A percentile compares a stretch with the other conserved stretches of the same genome.
These are phyloP conservation scores for Mugil cephalus DNA, from an alignment of 2,113 vertebrate species.

Conservation along the genomic window DNA sequence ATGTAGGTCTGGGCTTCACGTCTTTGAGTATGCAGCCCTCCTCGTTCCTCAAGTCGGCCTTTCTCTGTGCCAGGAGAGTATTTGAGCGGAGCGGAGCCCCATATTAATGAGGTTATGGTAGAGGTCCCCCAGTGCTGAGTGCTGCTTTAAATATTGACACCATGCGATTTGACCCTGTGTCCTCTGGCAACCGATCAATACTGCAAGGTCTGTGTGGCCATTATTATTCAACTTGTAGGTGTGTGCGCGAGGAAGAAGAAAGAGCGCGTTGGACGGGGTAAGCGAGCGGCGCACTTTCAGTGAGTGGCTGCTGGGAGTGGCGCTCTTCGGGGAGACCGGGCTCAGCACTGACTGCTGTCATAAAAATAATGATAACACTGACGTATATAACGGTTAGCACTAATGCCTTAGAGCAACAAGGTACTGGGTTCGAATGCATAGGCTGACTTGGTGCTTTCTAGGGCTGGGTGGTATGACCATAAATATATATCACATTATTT, in stretches of 20 bases:
- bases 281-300: slow-evolving; percentile 37
- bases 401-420: too few relatives aligned
- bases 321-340: slow-evolving; percentile 18
- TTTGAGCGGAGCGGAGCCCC: slow-evolving; percentile 46
- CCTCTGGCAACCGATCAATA: slow-evolving; percentile 74
- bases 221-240: slow-evolving; percentile 62
- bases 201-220: slow-evolving; percentile 58
- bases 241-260: neutral
- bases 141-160: slow-evolving; percentile 79
- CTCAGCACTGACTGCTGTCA: slow-evolving; percentile 24
- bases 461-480: too few relatives aligned
- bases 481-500: too few relatives aligned
- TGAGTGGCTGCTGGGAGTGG: slow-evolving; percentile 6
- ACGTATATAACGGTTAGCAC: neutral
- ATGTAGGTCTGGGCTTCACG: slow-evolving; percentile 8
- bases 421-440: too few relatives aligned
- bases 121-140: slow-evolving; percentile 66
- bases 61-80: slow-evolving; percentile 49
- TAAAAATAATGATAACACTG: neutral
- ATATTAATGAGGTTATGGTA: slow-evolving; percentile 76
- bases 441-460: too few relatives aligned
- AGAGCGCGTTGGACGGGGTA: slow-evolving; percentile 21
- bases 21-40: neutral
- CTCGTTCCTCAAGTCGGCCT: slow-evolving; percentile 28
- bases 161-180: slow-evolving; percentile 71